Evolutionary conservation across 2,888 invertebrate species (phyloP).

Genomic region (Eristalis arbustorum): DNA sequence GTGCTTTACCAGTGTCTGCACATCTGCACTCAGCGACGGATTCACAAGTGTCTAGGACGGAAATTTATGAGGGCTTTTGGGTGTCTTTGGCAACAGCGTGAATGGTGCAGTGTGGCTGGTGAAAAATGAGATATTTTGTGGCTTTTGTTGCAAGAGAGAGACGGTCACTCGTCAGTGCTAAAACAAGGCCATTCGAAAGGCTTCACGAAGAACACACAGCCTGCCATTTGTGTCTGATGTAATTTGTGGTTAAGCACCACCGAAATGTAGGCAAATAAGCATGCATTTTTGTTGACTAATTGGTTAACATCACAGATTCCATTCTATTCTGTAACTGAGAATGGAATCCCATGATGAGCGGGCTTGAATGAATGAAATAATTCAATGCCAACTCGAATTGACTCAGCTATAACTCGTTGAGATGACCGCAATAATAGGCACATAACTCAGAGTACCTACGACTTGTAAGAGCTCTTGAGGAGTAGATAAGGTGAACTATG

Average conservation of each 20-base stretch:
- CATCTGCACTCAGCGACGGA: constrained; percentile 3
- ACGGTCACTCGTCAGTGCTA: constrained; percentile 2
- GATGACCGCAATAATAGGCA: too few relatives aligned
- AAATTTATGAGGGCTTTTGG: constrained; percentile 25
- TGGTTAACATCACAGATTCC: too few relatives aligned
- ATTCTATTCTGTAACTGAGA: too few relatives aligned
- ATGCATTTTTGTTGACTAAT: not conserved
- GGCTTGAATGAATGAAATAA: too few relatives aligned
- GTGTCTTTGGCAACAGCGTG: constrained; percentile 1
- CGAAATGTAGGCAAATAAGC: not conserved
- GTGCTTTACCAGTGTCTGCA: constrained; percentile 7
- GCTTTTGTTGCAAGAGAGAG: constrained; percentile 9
- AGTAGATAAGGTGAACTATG: too few relatives aligned
- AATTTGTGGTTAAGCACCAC: not conserved
- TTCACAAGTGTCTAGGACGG: constrained; percentile 56
- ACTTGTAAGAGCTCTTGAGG: too few relatives aligned
- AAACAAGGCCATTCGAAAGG: constrained; percentile 1
- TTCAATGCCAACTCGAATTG: too few relatives aligned
- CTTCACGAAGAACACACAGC: not conserved
- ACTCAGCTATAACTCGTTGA: too few relatives aligned
- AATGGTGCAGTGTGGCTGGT: not conserved
- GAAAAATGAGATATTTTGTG: constrained; percentile 10
- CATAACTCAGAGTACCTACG: too few relatives aligned
- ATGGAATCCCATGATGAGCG: too few relatives aligned
- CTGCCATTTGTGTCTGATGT: not conserved